Evolutionary conservation across 2,888 invertebrate genomes (phyloP).

Genomic region (Cryptosula pallasiana): DNA sequence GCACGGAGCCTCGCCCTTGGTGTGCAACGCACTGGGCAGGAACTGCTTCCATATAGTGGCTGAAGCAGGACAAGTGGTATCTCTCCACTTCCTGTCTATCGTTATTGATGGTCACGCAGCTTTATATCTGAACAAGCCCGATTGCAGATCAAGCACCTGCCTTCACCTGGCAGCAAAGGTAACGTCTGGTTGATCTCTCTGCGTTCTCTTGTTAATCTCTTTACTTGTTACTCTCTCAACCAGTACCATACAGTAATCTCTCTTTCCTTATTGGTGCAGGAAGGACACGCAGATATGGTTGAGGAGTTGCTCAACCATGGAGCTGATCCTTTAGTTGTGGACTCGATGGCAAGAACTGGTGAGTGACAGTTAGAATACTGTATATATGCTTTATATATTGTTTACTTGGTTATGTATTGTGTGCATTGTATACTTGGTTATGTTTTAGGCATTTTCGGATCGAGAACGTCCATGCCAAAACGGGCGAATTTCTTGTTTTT

Average conservation of each 20-base stretch:
- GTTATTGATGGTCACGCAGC: not conserved
- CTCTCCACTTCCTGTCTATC: not conserved
- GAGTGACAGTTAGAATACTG: too few species aligned
- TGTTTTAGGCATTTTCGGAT: too few species aligned
- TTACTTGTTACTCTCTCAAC: too few species aligned
- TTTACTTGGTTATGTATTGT: too few species aligned
- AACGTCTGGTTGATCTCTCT: not conserved
- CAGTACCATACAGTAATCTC: too few species aligned
- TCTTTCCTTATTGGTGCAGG: too few species aligned
- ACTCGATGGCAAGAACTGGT: not conserved
- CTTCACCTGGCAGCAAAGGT: slow-evolving; percentile 12
- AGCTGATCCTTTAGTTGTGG: not conserved
- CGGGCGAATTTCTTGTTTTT: too few species aligned
- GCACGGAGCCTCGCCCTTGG: not conserved
- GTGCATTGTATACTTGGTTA: too few species aligned
- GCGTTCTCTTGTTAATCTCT: not conserved
- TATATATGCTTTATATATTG: too few species aligned
- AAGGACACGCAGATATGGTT: slow-evolving; percentile 8
- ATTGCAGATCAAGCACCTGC: not conserved
- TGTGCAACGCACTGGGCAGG: not conserved
- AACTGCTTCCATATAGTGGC: not conserved
- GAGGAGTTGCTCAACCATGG: not conserved
- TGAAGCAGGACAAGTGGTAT: not conserved
- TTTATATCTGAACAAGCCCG: not conserved
- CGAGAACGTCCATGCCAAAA: too few species aligned